These are phyloP conservation scores for Megaceryle maxima DNA, from an alignment of 2,113 vertebrate genomes.

Conservation along the genomic window DNA sequence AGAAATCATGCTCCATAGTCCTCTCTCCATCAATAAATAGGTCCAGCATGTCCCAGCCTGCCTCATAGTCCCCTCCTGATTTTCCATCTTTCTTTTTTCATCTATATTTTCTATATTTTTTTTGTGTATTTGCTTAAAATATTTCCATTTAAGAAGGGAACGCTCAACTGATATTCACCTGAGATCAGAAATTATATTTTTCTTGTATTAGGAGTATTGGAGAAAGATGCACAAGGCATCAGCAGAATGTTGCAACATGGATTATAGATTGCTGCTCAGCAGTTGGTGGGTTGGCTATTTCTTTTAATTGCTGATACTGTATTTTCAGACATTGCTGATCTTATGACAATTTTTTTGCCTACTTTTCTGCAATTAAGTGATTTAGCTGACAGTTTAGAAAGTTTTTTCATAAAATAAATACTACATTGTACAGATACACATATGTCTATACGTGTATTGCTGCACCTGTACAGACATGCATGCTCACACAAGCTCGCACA, in stretches of 20 bases:
- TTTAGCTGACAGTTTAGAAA: neutral
- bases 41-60: neutral
- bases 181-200: neutral
- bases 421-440: neutral
- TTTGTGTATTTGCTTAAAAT: neutral
- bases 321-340: slow-evolving; percentile 51
- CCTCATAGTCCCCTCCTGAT: neutral
- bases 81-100: neutral
- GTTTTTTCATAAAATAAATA: neutral
- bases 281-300: slow-evolving; percentile 43
- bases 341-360: slow-evolving; percentile 10
- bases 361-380: slow-evolving; percentile 48
- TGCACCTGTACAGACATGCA: neutral
- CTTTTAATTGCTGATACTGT: slow-evolving; percentile 53
- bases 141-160: neutral
- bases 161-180: neutral
- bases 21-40: neutral
- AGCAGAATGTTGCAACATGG: slow-evolving; percentile 32
- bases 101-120: neutral
- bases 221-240: slow-evolving; percentile 22
- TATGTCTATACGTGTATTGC: neutral
- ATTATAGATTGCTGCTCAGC: slow-evolving; percentile 46
- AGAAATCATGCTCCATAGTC: neutral
- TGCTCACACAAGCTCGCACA: fast-evolving
- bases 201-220: neutral